Conservation (phyloP, 2,797 vertebrate genomes). For the Delichon dasypus region DNA sequence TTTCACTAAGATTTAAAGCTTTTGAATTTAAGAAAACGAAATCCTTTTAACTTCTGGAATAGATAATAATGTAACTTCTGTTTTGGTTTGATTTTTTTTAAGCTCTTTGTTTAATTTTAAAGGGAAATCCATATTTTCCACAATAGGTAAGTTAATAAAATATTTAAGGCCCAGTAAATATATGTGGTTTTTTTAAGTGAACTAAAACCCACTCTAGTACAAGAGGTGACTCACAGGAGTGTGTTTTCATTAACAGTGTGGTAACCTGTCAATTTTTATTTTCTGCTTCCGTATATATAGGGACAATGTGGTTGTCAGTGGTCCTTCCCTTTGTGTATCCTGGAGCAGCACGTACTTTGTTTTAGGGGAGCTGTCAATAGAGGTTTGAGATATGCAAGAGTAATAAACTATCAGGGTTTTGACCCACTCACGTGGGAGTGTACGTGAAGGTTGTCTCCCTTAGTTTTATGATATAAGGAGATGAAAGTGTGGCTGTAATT, state of each 20-base stretch:
- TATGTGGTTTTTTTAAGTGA: background rate
- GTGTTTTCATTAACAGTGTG: background rate
- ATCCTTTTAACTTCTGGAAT: background rate
- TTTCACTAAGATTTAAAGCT: slow-evolving; percentile 53
- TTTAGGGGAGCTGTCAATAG: background rate
- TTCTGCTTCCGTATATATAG: background rate
- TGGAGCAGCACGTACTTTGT: background rate
- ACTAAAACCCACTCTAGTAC: background rate
- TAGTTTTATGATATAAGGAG: background rate
- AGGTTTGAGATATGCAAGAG: background rate
- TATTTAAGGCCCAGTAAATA: background rate
- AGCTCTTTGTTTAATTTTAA: background rate
- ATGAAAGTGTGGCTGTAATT: background rate
- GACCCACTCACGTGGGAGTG: background rate
- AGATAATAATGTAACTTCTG: background rate
- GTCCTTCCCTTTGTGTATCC: background rate
- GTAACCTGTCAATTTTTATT: background rate
- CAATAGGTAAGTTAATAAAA: background rate
- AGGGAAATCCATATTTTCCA: background rate
- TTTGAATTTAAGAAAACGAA: slow-evolving; percentile 40
- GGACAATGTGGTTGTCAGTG: background rate
- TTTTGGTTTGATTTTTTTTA: background rate
- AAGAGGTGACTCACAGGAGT: background rate
- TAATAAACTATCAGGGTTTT: background rate
- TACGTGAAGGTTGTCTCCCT: background rate